Evolutionary conservation across 2,797 vertebrate genomes (phyloP).

Genomic region (Pelodytes ibericus): DNA sequence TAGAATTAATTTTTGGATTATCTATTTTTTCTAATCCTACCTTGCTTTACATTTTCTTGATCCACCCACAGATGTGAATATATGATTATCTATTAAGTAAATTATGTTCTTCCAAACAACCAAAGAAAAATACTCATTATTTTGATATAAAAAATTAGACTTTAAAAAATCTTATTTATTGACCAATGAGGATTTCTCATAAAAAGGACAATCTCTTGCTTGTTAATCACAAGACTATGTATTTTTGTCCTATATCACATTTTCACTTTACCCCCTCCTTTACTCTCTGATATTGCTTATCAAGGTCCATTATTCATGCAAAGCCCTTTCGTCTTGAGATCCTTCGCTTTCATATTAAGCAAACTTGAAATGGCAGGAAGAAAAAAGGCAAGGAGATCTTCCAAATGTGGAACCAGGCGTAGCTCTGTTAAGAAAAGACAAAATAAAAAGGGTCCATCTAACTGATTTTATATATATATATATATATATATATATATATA

Average conservation of each 20-base stretch:
- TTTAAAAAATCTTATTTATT: too few relatives aligned
- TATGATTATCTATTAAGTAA: too few relatives aligned
- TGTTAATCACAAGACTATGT: constrained; percentile 22
- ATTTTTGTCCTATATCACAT: constrained; percentile 4
- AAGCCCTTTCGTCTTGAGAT: constrained; percentile 41
- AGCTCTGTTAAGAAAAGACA: neutral
- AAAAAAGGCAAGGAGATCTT: constrained; percentile 18
- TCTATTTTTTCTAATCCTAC: too few relatives aligned
- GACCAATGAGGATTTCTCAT: neutral
- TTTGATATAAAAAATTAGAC: too few relatives aligned
- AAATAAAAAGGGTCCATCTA: neutral
- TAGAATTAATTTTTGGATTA: too few relatives aligned
- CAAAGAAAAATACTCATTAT: too few relatives aligned
- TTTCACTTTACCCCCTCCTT: constrained; percentile 3
- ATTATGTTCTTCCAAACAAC: too few relatives aligned
- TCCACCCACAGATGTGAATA: too few relatives aligned
- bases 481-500: too few relatives aligned
- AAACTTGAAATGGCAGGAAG: constrained; percentile 25
- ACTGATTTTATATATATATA: too few relatives aligned
- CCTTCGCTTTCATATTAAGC: constrained; percentile 36
- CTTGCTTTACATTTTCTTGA: too few relatives aligned
- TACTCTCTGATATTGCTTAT: constrained; percentile 45
- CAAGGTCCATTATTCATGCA: constrained; percentile 54
- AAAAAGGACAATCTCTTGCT: constrained; percentile 1
- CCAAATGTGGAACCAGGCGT: neutral